A percentile compares a stretch with the other conserved stretches of the same genome.
These are phyloP conservation scores for Bombus difficillimus DNA, from an alignment of 1,140 invertebrate species.

Conservation along the genomic window DNA sequence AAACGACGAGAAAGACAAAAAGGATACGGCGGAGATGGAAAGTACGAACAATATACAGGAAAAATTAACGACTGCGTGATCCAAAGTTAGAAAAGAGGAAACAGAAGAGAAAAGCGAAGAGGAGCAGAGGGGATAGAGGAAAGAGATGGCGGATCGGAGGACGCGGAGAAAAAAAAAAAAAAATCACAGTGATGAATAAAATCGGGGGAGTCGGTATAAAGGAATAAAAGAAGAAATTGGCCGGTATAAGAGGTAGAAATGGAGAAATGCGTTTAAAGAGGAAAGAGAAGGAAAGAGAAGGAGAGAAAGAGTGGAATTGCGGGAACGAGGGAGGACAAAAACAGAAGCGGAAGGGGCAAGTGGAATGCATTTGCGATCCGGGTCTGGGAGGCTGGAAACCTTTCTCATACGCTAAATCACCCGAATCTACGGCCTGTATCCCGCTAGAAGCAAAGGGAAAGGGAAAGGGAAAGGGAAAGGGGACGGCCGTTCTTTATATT, in stretches of 20 bases:
- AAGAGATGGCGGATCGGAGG: too few relatives aligned
- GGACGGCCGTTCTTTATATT: conserved; percentile 73
- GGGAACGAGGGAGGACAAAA: background rate
- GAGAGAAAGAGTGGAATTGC: conserved; percentile 16
- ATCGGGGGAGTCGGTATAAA: conserved; percentile 19
- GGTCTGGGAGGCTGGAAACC: conserved; percentile 52
- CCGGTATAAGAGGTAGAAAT: background rate
- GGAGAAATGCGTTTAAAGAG: conserved; percentile 19
- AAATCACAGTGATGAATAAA: conserved; percentile 24
- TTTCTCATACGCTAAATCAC: conserved; percentile 73
- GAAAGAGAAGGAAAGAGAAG: background rate
- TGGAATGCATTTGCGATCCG: conserved; percentile 60
- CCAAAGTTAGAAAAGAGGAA: background rate
- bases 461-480: background rate
- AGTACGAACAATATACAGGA: too few relatives aligned
- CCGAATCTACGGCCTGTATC: conserved; percentile 46
- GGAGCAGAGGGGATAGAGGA: too few relatives aligned
- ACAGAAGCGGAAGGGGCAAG: background rate
- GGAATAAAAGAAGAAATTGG: conserved; percentile 34
- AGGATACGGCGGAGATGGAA: too few relatives aligned
- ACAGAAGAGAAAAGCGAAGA: too few relatives aligned
- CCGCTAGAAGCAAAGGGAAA: conserved; percentile 20
- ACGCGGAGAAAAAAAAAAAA: background rate
- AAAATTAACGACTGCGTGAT: background rate
- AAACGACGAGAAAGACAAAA: too few relatives aligned